Evolutionary conservation across 2,113 vertebrate species (phyloP).

Genomic region (Tapirus terrestris): DNA sequence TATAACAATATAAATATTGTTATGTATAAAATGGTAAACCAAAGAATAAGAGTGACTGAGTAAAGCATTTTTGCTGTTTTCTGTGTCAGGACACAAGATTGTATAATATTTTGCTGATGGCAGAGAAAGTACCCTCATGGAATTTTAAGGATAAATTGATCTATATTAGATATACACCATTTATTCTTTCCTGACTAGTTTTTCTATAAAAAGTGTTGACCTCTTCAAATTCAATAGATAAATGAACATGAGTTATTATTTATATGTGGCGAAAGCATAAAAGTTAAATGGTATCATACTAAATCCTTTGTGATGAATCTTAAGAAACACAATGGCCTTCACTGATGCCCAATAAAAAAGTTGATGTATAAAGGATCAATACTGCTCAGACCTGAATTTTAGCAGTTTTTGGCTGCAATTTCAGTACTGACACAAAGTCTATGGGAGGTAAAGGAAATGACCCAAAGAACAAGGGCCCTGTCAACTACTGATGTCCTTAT

Average conservation of each 20-base stretch:
- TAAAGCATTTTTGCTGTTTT: background rate
- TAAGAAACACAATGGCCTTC: background rate
- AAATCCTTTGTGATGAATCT: background rate
- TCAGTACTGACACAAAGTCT: background rate
- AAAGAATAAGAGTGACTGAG: background rate
- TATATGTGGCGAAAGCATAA: background rate
- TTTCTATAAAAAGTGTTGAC: background rate
- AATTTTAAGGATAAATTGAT: background rate
- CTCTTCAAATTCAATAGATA: background rate
- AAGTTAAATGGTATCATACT: background rate
- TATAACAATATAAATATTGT: background rate
- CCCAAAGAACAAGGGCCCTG: background rate
- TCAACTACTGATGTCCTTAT: background rate
- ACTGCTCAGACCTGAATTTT: background rate
- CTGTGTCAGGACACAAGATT: background rate
- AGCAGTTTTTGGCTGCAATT: background rate
- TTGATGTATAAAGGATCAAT: background rate
- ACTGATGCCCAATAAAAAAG: background rate
- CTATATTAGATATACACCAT: background rate
- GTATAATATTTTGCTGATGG: background rate
- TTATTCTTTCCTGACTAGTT: background rate
- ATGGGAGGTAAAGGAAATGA: background rate
- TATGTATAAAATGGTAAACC: background rate
- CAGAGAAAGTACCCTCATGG: background rate
- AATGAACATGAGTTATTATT: background rate